Conservation (phyloP, 2,113 vertebrate species). For the Stercorarius parasiticus region DNA sequence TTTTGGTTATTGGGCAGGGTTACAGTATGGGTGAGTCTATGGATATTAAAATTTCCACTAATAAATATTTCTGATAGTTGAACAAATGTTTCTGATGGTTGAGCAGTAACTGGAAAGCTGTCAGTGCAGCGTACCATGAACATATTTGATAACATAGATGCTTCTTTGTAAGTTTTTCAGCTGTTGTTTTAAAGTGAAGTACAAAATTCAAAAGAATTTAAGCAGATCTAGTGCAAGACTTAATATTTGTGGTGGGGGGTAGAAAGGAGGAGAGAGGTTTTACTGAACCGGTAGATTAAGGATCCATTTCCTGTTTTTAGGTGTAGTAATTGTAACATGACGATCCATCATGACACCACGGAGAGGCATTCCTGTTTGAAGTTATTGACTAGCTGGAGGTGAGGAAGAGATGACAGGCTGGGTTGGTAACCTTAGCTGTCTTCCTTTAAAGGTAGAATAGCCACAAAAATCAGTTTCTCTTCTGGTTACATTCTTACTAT, state of each 20-base stretch:
- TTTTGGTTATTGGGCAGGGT: not conserved
- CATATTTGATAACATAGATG: not conserved
- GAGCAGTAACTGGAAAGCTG: not conserved
- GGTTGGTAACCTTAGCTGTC: not conserved
- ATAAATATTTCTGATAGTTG: not conserved
- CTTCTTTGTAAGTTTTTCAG: not conserved
- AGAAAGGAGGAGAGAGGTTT: not conserved
- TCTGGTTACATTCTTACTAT: not conserved
- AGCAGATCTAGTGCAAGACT: not conserved
- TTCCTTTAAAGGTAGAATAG: not conserved
- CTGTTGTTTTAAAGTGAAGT: not conserved
- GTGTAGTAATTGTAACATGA: not conserved
- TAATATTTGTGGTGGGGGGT: not conserved
- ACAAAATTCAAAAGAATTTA: not conserved
- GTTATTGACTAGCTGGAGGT: not conserved
- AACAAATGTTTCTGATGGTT: not conserved
- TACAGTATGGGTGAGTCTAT: not conserved
- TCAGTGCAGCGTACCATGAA: not conserved
- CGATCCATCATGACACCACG: accelerated
- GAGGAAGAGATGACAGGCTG: not conserved
- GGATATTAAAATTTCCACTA: not conserved
- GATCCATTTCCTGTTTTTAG: not conserved
- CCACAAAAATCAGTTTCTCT: not conserved
- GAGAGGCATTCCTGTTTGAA: not conserved
- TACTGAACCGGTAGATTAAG: not conserved